Base-by-base conservation (phyloP, 2,113 vertebrate genomes). In the Pseudonaja textilis region DNA sequence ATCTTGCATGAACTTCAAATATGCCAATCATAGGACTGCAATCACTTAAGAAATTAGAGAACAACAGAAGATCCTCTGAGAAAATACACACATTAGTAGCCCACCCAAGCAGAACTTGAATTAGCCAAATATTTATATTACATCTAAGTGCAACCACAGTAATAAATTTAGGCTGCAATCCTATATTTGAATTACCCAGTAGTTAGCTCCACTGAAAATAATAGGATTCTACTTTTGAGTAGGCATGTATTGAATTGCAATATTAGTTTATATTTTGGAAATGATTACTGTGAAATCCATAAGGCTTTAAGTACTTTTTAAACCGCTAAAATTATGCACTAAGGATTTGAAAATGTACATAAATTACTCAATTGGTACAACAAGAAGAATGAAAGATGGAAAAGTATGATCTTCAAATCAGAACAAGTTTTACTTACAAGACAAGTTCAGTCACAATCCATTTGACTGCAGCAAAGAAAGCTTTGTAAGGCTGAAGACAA, bases 371-470 rank as follows among this genome's bases (percentile, higher is more conserved):
- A 47, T 74, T 91, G 90, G 9, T 90, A 92, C 90, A 74, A 8
- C 87, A 93, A 93, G 91, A 29, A 57, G n/a, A 9, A 92, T 74
- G 22, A 25, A 61, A 29, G 39, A 85, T 12, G 12, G 1, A 95
- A 92, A 92, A 16, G 20, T 22, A 91, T 3, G 87, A 89, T 94
- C 0, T 3, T 89, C n/a, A 94, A 45, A 47, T 95, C 47, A 85
- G 91, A 89, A 90, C 89, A 89, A 95, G 94, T 94, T 96, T 89
- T 97, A 98, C 99, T 99, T 99, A 99, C 99, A 99, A 97, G 98
- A 99, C 98, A 95, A 99, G 97, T 96, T 99, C 99, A 26, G 99
- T 99, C 97, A 99, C 97, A 96, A 99, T 98, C 99, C 99, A 99
- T 97, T 99, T 99, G 92, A 98, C 96, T 87, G 98, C 98, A 87